Evolutionary conservation across 1,140 invertebrate species (phyloP), one percentile per base, ranked within the genome.

Genomic region (Potamilus streckersoni): DNA sequence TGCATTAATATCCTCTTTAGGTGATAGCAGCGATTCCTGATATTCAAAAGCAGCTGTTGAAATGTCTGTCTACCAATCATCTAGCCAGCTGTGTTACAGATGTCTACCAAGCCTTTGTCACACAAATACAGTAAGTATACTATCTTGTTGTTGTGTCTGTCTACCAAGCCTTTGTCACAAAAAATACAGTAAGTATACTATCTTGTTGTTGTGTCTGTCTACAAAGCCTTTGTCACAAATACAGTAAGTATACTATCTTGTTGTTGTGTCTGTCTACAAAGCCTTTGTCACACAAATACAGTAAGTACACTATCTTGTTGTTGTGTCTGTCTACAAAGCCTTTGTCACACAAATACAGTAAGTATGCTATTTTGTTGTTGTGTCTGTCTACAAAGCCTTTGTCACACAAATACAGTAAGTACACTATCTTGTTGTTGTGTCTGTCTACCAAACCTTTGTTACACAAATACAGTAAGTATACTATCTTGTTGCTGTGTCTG

Each of bases 51-150:
- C 80, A 85, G 17, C 78, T 87, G n/a, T 23, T 84, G 38, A 31
- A 67, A 60, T 87, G 86, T 74, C 80, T 87, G 79, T 71, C 75
- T 12, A 79, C 80, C 1, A 87, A 82, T 58, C 75, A 82, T 73
- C 60, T 87, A 68, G 79, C 83, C 20, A 68, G 84, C 13, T 70
- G 75, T 72, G 80, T 82, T 61, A 71, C 78, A 20, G 83, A 83
- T 78, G 80, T 85, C 17, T 86, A 87, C 77, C 82, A 80, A 58
- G 72, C 82, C 27, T 82, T 79, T 64, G 49, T 86, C 14, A 61
- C 72, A 12, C 72, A 82, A 61, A 69, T 82, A 19, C 78, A 63
- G 82, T 82, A 80, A 67, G 67, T 81, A 16, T 6, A 49, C 38
- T 49, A 8, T 49, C 38, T 49, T 49, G 38, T 38, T 38, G 38